Conservation (phyloP, 2,888 invertebrate species). For the Dryobota labecula region DNA sequence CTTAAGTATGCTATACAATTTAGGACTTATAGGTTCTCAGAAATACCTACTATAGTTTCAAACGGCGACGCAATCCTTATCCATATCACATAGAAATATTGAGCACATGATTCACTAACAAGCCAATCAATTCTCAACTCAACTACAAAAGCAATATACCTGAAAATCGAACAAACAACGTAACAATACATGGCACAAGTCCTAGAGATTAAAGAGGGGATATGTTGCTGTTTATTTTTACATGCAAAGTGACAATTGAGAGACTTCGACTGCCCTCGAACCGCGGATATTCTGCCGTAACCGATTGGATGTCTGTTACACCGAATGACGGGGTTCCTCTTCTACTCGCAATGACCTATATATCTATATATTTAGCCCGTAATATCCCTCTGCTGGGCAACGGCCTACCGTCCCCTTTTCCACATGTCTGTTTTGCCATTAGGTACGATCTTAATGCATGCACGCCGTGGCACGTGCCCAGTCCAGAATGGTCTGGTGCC, state of each 20-base stretch:
- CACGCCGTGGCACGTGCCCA: too few relatives aligned
- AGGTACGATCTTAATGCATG: too few relatives aligned
- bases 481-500: too few relatives aligned
- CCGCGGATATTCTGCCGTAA: not conserved
- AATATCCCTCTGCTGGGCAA: too few relatives aligned
- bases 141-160: not conserved
- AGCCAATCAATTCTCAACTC: constrained; percentile 1
- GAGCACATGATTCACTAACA: not conserved
- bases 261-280: constrained; percentile 29
- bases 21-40: too few relatives aligned
- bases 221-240: constrained; percentile 42
- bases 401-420: too few relatives aligned
- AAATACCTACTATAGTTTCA: too few relatives aligned
- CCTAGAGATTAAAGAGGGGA: constrained; percentile 18
- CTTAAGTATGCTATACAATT: too few relatives aligned
- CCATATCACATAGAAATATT: not conserved
- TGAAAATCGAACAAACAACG: constrained; percentile 2
- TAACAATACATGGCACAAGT: not conserved
- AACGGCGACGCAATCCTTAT: too few relatives aligned
- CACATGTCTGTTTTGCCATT: too few relatives aligned
- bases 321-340: constrained; percentile 1
- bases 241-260: constrained; percentile 49
- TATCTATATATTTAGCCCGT: too few relatives aligned
- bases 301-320: constrained; percentile 34
- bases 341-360: not conserved